Evolutionary conservation across 53 echinoderm and acorn worm species (phyloP).

Genomic region (Antedon mediterranea): DNA sequence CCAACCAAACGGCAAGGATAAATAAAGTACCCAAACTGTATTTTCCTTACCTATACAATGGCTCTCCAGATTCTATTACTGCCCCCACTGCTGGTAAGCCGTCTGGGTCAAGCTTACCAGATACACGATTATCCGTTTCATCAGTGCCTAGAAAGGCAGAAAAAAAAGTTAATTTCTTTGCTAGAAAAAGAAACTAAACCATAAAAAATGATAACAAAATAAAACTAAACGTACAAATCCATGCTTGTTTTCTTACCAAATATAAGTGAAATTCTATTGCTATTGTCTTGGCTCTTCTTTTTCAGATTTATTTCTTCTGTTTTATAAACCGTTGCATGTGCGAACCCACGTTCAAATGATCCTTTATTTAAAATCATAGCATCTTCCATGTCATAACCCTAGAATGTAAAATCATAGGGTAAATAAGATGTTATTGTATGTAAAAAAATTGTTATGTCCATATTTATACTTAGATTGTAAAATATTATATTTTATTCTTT

Average conservation of each 20-base stretch:
- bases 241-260: slow-evolving; percentile 9
- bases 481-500: too few species aligned
- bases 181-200: too few species aligned
- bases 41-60: slow-evolving; percentile 74
- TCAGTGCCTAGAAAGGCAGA: slow-evolving; percentile 41
- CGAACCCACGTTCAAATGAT: slow-evolving; percentile 68
- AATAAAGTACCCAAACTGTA: too few species aligned
- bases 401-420: not conserved
- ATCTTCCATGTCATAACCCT: slow-evolving; percentile 99
- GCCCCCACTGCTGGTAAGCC: slow-evolving; percentile 70
- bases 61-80: slow-evolving; percentile 51
- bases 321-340: slow-evolving; percentile 68
- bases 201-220: too few species aligned
- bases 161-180: too few species aligned
- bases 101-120: slow-evolving; percentile 59
- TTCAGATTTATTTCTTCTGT: slow-evolving; percentile 69
- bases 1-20: too few species aligned
- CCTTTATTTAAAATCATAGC: slow-evolving; percentile 95
- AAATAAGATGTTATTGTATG: too few species aligned
- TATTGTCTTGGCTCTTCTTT: slow-evolving; percentile 14
- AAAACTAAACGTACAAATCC: slow-evolving; percentile 32
- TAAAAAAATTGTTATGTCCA: too few species aligned
- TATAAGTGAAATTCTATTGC: not conserved
- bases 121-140: slow-evolving; percentile 13
- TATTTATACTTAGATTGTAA: too few species aligned